Percentiles rank a stretch among this genome's conserved stretches.
Conservation (phyloP, 2,888 invertebrate genomes). For the Choristoneura rosaceana region DNA sequence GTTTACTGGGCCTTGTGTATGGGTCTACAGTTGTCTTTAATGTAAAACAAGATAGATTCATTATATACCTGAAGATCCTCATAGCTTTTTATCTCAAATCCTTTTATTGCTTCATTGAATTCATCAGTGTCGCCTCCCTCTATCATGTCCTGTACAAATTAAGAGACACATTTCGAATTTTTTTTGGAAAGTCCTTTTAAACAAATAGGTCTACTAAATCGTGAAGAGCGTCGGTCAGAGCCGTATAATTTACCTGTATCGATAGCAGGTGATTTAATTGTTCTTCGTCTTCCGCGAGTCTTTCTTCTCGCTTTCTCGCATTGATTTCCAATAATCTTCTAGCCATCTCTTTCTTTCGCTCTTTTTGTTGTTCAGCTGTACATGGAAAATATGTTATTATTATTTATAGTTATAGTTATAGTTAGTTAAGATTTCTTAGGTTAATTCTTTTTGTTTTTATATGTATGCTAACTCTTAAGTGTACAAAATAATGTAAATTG, state of each 20-base stretch:
- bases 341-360: conserved; percentile 94
- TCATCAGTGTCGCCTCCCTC: conserved; percentile 91
- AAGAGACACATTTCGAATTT: conserved; percentile 7
- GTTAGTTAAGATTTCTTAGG: too few species aligned
- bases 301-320: conserved; percentile 94
- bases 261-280: conserved; percentile 91
- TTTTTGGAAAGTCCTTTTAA: not conserved
- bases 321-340: conserved; percentile 94
- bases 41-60: too few species aligned
- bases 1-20: too few species aligned
- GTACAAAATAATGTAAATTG: too few species aligned
- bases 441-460: too few species aligned
- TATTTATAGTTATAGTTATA: too few species aligned
- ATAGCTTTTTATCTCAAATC: conserved; percentile 90
- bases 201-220: not conserved
- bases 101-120: conserved; percentile 89
- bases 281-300: conserved; percentile 95
- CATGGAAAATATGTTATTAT: too few species aligned
- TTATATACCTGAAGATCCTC: conserved; percentile 90
- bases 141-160: conserved; percentile 78
- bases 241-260: conserved; percentile 84
- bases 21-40: too few species aligned
- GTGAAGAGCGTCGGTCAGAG: not conserved
- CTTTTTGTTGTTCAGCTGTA: conserved; percentile 92
- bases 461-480: too few species aligned